phyloP scores from a whole-genome alignment of 2,888 invertebrate genomes.

The Lysandra bellargus region DNA sequence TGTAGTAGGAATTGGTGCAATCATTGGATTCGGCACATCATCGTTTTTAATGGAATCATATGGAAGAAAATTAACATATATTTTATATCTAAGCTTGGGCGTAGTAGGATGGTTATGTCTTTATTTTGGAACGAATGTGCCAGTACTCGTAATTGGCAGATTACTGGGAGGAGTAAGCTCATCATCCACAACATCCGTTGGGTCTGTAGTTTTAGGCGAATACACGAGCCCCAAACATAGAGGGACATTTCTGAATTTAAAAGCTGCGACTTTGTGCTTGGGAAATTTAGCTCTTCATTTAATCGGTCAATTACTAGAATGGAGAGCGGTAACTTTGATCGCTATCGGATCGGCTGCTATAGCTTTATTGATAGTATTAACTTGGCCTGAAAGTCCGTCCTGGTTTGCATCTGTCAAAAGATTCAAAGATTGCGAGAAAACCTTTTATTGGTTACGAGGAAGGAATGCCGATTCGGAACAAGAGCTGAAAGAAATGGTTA shows the following conservation, averaged over 20 bases:
- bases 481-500: conserved; percentile 53
- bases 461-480: conserved; percentile 41
- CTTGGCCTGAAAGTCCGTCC: conserved; percentile 81
- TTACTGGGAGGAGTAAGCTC: conserved; percentile 51
- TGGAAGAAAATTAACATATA: conserved; percentile 53
- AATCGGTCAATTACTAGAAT: conserved; percentile 48
- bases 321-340: conserved; percentile 52
- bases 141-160: conserved; percentile 51
- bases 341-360: conserved; percentile 47
- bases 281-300: conserved; percentile 53
- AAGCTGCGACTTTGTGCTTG: conserved; percentile 53
- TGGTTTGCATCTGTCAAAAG: conserved; percentile 79
- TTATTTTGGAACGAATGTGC: conserved; percentile 48
- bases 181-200: conserved; percentile 50
- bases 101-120: conserved; percentile 53
- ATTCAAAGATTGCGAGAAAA: conserved; percentile 68
- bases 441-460: conserved; percentile 77
- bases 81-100: conserved; percentile 50
- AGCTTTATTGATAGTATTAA: conserved; percentile 54
- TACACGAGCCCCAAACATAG: conserved; percentile 56
- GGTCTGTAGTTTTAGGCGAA: conserved; percentile 60
- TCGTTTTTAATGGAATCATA: conserved; percentile 53
- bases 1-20: conserved; percentile 47
- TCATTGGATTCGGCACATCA: conserved; percentile 51
- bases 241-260: conserved; percentile 59